phyloP scores from a whole-genome alignment of 2,113 vertebrate species.

The Andinoacara biseriatus region DNA sequence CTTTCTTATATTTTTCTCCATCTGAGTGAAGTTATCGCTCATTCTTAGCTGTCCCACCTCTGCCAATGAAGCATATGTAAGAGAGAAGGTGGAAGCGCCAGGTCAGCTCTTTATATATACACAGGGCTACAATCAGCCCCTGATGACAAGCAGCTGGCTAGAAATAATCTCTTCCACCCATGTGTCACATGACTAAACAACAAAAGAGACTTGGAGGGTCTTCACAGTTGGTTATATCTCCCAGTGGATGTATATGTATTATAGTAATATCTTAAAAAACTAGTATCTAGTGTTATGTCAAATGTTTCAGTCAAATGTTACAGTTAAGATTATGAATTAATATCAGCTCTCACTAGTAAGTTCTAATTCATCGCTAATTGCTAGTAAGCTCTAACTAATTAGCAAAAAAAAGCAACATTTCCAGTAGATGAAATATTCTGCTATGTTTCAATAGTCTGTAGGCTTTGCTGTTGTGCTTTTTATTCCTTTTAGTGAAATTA shows the following conservation, averaged over 20 bases:
- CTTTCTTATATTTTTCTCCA: too few species aligned
- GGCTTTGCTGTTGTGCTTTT: slow-evolving; percentile 2
- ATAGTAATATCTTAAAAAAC: not conserved
- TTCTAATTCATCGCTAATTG: too few species aligned
- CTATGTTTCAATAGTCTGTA: not conserved
- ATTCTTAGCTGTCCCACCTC: too few species aligned
- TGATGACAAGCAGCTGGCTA: not conserved
- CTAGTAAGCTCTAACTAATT: not conserved
- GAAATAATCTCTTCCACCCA: not conserved
- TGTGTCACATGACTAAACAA: not conserved
- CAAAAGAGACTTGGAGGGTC: not conserved
- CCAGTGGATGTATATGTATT: not conserved
- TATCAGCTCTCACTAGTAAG: not conserved
- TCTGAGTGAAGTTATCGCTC: too few species aligned
- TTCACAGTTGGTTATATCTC: too few species aligned
- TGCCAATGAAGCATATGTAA: not conserved
- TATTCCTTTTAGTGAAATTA: slow-evolving; percentile 22
- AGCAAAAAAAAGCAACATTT: not conserved
- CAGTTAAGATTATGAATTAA: not conserved
- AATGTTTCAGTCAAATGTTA: not conserved
- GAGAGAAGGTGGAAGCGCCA: not conserved
- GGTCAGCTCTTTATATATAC: not conserved
- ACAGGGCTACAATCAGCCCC: not conserved
- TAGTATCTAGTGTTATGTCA: not conserved
- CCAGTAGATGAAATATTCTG: not conserved